Evolutionary conservation across 2,888 invertebrate genomes (phyloP), one percentile per base, ranked within the genome.

Genomic region (Drosophila infuscata): DNA sequence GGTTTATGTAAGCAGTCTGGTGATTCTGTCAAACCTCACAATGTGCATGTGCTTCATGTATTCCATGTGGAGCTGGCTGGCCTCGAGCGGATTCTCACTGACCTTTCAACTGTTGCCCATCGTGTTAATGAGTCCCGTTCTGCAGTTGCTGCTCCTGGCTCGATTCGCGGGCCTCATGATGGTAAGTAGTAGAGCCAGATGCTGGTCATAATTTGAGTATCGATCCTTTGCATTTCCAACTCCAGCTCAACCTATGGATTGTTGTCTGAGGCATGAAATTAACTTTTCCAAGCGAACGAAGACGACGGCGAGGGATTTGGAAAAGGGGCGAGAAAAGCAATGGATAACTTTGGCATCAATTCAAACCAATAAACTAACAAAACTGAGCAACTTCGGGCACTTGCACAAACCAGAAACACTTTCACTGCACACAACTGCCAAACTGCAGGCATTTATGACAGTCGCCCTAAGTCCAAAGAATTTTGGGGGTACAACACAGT

Each of bases 361-460:
- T 82, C 88, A 84, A 87, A 74, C 82, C 88, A 88, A 88, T 85
- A 84, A 87, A 85, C 76, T 68, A 70, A 82, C 74, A 70, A 66
- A 84, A 70, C 74, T 75, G 66, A 72, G 59, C 70, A 70, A 71
- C 72, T 78, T 63, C 35, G 52, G 62, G 54, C 63, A 64, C 79
- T 76, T 68, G 56, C 62, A 71, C 35, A 63, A 83, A 53, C 81
- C 70, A 68, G 77, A 84, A 87, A 82, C 83, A 84, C 88, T 84
- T 87, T 84, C 88, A 71, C 88, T 87, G 71, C 81, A 82, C 71
- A 73, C 69, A 81, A 74, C 83, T 84, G 88, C 79, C 88, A 84
- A 81, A 82, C 82, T 84, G 88, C 88, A 82, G 82, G 82, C 83
- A 82, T 82, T 87, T 84, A 84, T 87, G 83, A 84, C 88, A 84